phyloP scores from a whole-genome alignment of 2,113 vertebrate genomes.

The Onychostruthus taczanowskii region DNA sequence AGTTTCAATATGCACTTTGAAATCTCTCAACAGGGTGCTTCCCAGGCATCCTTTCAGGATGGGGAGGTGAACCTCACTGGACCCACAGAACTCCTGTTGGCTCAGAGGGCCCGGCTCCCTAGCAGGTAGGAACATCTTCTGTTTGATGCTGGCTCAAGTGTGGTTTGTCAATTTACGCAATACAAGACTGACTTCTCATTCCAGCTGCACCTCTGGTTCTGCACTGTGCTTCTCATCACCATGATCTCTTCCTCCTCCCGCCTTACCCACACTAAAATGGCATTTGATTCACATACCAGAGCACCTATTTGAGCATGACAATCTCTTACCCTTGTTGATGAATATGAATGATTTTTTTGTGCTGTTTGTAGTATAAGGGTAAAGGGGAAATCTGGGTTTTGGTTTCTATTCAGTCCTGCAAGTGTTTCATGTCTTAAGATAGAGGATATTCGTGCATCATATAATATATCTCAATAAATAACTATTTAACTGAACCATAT shows the following conservation, averaged over 20 bases:
- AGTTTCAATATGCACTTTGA: conserved; percentile 28
- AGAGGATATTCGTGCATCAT: background rate
- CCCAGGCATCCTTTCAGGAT: conserved; percentile 61
- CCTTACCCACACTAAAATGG: background rate
- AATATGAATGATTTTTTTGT: background rate
- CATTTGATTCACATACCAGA: background rate
- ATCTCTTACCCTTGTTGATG: accelerated
- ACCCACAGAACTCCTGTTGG: conserved; percentile 46
- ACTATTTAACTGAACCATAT: background rate
- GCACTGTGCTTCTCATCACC: background rate
- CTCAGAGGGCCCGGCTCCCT: conserved; percentile 34
- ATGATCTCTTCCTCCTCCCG: background rate
- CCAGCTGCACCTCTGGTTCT: background rate
- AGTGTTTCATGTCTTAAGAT: background rate
- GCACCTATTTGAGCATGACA: background rate
- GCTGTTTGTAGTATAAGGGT: background rate
- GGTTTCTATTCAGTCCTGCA: background rate
- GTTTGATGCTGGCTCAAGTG: background rate
- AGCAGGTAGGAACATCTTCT: conserved; percentile 65
- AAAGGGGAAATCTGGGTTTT: background rate
- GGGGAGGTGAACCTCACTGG: conserved; percentile 52
- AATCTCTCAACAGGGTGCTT: conserved; percentile 66
- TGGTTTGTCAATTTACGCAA: background rate
- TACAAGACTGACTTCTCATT: background rate
- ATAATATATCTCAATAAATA: background rate